Evolutionary conservation across 2,888 invertebrate species (phyloP), one percentile per base, ranked within the genome.

Genomic region (Andricus curvator): DNA sequence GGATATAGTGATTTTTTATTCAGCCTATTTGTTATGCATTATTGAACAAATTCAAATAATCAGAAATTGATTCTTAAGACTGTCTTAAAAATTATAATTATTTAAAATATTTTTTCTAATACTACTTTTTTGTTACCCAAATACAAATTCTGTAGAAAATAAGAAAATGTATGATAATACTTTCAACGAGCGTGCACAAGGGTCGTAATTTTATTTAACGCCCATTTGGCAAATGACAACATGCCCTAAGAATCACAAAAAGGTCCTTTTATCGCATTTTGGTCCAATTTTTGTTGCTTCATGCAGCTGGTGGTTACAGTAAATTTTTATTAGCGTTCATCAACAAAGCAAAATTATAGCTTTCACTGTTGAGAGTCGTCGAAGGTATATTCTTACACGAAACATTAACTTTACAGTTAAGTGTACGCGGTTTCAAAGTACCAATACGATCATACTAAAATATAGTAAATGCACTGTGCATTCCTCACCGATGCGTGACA

Each of bases 351-450:
- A 84, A 85, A 85, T 85, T 85, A 84, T 81, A 79, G 80, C 48
- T 62, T 79, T 17, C 65, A 37, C 67, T 79, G 79, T 68, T 56
- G 56, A 56, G 56, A n/a, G n/a, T 56, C n/a, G 56, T 56, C 56
- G 56, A n/a, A 56, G n/a, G 56, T 56, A 56, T 80, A 81, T 82
- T 85, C 77, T 77, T 68, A 51, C 62, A 70, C 66, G 82, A 78
- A 85, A 82, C 84, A 83, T 85, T 83, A 84, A 84, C 37, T 83
- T 85, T 85, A 84, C 82, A 83, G 83, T 84, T 85, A 82, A 85
- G 66, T 78, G 84, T 80, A 81, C 85, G 81, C 81, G 81, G 84
- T 78, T 76, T 81, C 74, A 67, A 82, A 84, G 82, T 81, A 79
- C 80, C 81, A 85, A 84, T 85, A 56, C n/a, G 56, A 56, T 56